Evolutionary conservation across 2,113 vertebrate species (phyloP), one percentile per base, ranked within the genome.

Genomic region (Calypte anna): DNA sequence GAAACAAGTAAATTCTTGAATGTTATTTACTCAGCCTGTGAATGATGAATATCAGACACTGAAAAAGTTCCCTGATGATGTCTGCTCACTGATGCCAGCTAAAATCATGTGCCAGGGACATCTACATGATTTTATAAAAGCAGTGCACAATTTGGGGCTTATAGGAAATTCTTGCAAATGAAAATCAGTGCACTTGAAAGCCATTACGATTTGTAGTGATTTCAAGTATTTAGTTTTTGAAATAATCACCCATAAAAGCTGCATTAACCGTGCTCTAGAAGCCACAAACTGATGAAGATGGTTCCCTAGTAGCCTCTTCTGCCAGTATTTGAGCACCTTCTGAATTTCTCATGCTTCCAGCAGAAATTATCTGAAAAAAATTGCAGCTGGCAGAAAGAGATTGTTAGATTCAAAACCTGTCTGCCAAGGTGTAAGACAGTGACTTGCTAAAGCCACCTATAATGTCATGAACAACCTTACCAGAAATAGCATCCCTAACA

Each of bases 171-270:
- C 33, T 75, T 95, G 68, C 64, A 90, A 91, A 88, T 78, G 94
- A 77, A 93, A 94, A 93, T 91, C 68, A 53, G 69, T 40, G 53
- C 64, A 84, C 95, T 96, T 53, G 46, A 94, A 85, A 88, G 55
- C 59, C 62, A 36, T 90, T 94, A 62, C 54, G 82, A 73, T 87
- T 91, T 91, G 67, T 62, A 69, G 85, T 88, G 88, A 91, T 95
- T 96, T 90, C 61, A 81, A 93, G 94, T 82, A 68, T 93, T 96
- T 90, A 81, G 63, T 44, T 81, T 91, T 90, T 94, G 53, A 90
- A 96, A 88, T 92, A 93, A 96, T 96, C 61, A 25, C 80, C 69
- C 27, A 31, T 78, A 88, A 94, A 88, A 53, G 61, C 73, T 92
- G 72, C 27, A 40, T 92, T 93, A 92, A 53, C 62, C 3, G 10